Evolutionary conservation across 1,140 invertebrate genomes (phyloP).

Genomic region (Drosophila watanabei): DNA sequence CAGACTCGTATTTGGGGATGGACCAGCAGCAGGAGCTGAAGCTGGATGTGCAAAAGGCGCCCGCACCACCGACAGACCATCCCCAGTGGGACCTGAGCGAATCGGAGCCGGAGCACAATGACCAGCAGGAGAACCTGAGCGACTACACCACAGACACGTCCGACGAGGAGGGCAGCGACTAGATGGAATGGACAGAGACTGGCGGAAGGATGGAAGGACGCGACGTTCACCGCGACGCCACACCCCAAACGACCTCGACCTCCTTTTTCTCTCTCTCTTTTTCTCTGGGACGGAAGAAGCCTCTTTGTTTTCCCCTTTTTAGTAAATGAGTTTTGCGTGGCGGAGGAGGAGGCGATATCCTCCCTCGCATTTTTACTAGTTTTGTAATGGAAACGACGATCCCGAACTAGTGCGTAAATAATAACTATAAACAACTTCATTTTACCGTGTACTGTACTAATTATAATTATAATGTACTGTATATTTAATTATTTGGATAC

Average conservation of each 20-base stretch:
- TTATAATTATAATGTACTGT: slow-evolving; percentile 82
- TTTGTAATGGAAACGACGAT: slow-evolving; percentile 64
- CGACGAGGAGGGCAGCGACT: slow-evolving; percentile 86
- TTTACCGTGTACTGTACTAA: slow-evolving; percentile 80
- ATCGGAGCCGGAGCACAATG: slow-evolving; percentile 93
- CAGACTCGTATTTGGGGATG: slow-evolving; percentile 97
- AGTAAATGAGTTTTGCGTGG: slow-evolving; percentile 77
- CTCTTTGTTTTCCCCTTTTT: slow-evolving; percentile 63
- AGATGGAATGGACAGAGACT: slow-evolving; percentile 29
- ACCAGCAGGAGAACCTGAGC: slow-evolving; percentile 88
- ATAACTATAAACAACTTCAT: slow-evolving; percentile 71
- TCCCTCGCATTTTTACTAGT: slow-evolving; percentile 81
- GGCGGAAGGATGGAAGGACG: slow-evolving; percentile 2
- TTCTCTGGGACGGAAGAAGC: slow-evolving; percentile 18
- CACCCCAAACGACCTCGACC: slow-evolving; percentile 21
- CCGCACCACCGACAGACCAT: slow-evolving; percentile 95
- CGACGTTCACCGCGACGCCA: not conserved
- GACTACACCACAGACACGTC: slow-evolving; percentile 88
- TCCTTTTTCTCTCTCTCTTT: not conserved
- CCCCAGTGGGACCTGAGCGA: slow-evolving; percentile 98
- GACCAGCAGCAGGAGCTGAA: slow-evolving; percentile 97
- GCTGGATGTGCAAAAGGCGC: slow-evolving; percentile 98
- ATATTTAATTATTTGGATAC: slow-evolving; percentile 82
- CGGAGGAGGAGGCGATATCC: slow-evolving; percentile 37
- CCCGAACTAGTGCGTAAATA: slow-evolving; percentile 78